phyloP scores from a whole-genome alignment of 2,797 vertebrate genomes.

The Cyprinodon diabolis region DNA sequence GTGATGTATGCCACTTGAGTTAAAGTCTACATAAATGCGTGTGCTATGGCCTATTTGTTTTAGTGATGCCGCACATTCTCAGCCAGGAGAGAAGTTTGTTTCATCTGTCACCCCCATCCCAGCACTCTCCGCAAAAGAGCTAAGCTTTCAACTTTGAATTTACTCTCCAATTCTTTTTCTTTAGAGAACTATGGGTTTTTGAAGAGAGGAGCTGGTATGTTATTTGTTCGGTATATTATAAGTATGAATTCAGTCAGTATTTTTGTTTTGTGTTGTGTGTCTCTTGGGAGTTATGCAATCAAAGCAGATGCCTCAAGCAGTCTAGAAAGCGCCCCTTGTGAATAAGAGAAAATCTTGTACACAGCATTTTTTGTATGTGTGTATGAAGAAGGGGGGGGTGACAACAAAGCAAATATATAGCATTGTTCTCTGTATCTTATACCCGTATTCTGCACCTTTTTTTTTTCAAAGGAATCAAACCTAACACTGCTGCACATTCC shows the following conservation, averaged over 20 bases:
- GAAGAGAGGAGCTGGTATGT: constrained; percentile 80
- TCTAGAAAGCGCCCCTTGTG: constrained; percentile 82
- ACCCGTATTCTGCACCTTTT: constrained; percentile 60
- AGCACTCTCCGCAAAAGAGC: constrained; percentile 64
- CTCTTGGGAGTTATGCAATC: constrained; percentile 83
- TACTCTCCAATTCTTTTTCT: constrained; percentile 80
- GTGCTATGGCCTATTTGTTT: constrained; percentile 71
- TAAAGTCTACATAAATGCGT: constrained; percentile 63
- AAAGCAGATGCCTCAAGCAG: constrained; percentile 83
- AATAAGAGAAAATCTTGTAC: constrained; percentile 84
- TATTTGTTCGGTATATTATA: constrained; percentile 84
- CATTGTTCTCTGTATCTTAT: constrained; percentile 74
- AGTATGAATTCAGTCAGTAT: constrained; percentile 84
- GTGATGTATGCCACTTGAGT: constrained; percentile 61
- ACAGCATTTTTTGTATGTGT: constrained; percentile 81
- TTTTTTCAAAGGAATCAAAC: constrained; percentile 45
- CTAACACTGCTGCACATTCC: constrained; percentile 56
- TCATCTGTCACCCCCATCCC: constrained; percentile 71
- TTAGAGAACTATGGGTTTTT: constrained; percentile 77
- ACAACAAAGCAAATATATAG: constrained; percentile 82
- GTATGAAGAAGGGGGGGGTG: constrained; percentile 75
- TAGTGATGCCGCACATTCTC: constrained; percentile 66
- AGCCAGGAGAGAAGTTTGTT: constrained; percentile 66
- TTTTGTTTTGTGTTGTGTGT: constrained; percentile 82
- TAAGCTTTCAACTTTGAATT: constrained; percentile 81